Evolutionary conservation across 2,113 vertebrate genomes (phyloP).

Genomic region (Serinus canaria): DNA sequence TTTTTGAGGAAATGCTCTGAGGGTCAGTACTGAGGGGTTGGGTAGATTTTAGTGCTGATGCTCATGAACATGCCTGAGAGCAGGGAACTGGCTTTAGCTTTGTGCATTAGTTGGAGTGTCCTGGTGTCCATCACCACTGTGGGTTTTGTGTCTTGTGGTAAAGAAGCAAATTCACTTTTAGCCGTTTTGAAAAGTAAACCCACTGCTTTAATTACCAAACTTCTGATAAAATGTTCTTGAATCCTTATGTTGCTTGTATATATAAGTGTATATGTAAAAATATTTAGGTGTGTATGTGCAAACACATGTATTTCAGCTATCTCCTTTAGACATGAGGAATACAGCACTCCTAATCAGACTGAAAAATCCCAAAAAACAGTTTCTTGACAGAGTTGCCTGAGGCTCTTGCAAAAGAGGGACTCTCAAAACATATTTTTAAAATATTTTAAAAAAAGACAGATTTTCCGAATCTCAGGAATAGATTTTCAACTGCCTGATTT

Average conservation of each 20-base stretch:
- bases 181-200: background rate
- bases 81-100: background rate
- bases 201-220: background rate
- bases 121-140: background rate
- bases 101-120: background rate
- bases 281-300: background rate
- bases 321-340: background rate
- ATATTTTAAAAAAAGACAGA: background rate
- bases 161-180: background rate
- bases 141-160: background rate
- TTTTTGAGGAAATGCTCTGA: background rate
- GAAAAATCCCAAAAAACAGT: background rate
- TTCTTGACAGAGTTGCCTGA: constrained; percentile 34
- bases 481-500: constrained; percentile 57
- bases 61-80: background rate
- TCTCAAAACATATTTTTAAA: constrained; percentile 16
- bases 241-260: background rate
- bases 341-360: background rate
- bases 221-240: background rate
- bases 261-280: background rate
- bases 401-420: constrained; percentile 12
- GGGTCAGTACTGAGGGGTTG: background rate
- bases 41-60: background rate
- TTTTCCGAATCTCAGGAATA: constrained; percentile 57
- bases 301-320: background rate